Conservation (phyloP, 2,797 vertebrate genomes). For the Sebastes itinus region DNA sequence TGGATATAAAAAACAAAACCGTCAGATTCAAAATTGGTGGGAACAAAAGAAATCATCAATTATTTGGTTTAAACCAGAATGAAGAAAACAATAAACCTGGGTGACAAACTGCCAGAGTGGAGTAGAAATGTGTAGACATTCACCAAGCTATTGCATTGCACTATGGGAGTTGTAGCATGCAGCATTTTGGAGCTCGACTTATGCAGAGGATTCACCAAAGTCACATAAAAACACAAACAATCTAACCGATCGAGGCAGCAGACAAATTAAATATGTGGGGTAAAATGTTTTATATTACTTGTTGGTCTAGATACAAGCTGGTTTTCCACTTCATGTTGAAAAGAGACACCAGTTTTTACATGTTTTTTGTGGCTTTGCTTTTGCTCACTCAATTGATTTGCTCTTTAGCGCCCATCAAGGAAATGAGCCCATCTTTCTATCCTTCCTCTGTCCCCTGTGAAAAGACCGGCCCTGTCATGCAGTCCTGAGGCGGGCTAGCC, state of each 20-base stretch:
- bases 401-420: constrained; percentile 10
- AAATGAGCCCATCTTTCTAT: constrained; percentile 30
- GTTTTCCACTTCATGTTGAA: neutral
- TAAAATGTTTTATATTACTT: neutral
- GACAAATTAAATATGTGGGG: neutral
- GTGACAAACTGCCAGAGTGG: neutral
- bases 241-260: too few relatives aligned
- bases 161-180: neutral
- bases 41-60: neutral
- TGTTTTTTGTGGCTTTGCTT: neutral
- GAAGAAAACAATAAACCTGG: neutral
- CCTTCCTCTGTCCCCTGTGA: constrained; percentile 36
- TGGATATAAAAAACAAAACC: neutral
- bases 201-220: too few relatives aligned
- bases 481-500: constrained; percentile 30
- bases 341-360: neutral
- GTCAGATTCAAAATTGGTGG: neutral
- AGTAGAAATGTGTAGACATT: neutral
- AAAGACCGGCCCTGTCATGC: constrained; percentile 46
- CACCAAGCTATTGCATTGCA: neutral
- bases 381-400: neutral
- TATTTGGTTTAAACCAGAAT: neutral
- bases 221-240: too few relatives aligned
- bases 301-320: neutral
- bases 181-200: neutral